Evolutionary conservation across 2,113 vertebrate species (phyloP).

Genomic region (Phrynosoma blainvillii): DNA sequence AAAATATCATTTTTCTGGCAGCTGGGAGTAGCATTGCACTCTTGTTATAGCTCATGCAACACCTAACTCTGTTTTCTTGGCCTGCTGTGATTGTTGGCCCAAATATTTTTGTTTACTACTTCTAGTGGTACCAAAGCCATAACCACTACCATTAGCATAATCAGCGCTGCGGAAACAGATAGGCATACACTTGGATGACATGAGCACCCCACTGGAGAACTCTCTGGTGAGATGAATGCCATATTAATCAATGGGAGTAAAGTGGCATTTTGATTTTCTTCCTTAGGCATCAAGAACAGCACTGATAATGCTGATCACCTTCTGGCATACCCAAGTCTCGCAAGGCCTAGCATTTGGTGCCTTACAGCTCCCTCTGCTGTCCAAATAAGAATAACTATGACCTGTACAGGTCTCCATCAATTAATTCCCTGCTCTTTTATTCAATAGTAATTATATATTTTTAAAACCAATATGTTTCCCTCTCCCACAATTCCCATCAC

Average conservation of each 20-base stretch:
- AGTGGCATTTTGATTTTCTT: background rate
- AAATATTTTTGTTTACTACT: background rate
- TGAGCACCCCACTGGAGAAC: background rate
- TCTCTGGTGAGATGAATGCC: background rate
- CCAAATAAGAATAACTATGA: background rate
- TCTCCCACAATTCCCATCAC: background rate
- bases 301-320: background rate
- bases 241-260: background rate
- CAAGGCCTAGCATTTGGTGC: background rate
- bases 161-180: background rate
- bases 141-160: no score
- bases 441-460: background rate
- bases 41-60: background rate
- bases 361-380: conserved; percentile 54
- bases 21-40: no score
- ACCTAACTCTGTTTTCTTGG: background rate
- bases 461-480: background rate
- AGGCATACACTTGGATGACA: background rate
- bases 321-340: no score
- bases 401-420: background rate
- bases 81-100: background rate
- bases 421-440: background rate
- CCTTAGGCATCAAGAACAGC: no score
- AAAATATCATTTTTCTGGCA: background rate
- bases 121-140: background rate